Base-by-base conservation (phyloP, 2,888 invertebrate genomes). In the Lagria hirta region DNA sequence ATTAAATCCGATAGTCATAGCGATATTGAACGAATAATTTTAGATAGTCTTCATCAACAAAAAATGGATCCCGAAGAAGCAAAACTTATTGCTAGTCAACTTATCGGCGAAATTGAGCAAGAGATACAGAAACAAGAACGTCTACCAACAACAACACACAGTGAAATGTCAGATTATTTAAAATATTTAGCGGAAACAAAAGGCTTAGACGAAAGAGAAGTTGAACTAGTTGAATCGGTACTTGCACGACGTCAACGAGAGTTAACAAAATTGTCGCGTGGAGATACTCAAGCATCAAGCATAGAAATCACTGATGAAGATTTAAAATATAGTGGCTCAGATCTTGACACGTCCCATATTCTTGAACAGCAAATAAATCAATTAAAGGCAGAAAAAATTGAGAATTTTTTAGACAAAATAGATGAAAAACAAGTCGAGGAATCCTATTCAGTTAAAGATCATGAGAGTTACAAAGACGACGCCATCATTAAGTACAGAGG, bases 291-390 rank as follows among this genome's bases (percentile, higher is more conserved):
- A 63, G 72, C 75, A 4, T 75, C 77, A 1, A 78, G 78, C 50
- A 73, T 78, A 64, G 78, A 78, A 67, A 76, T 74, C 37, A 79
- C 77, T 7, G 78, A 79, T 54, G 85, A 85, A 74, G 85, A 85
- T 62, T 76, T 85, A 53, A 77, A 79, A 58, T 84, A 82, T 62
- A 84, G 83, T 62, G 83, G 83, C 37, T 77, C 78, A 48, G 83
- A 83, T 61, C 78, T 79, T 48, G 83, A 83, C 68, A 76, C 79
- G 54, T 81, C 82, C 48, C 58, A 69, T 48, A 61, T 70, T 24
- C 52, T 72, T 15, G 63, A 73, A 62, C 66, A 71, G 54, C 64
- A 71, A 60, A 68, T 70, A 36, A 68, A 65, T 37, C 71, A 71
- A 47, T 48, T 72, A 5, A 71, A 74, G 66, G 65, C 75, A 65